Evolutionary conservation across 2,888 invertebrate genomes (phyloP), one percentile per base, ranked within the genome.

Genomic region (Hemicrepidius hirtus): DNA sequence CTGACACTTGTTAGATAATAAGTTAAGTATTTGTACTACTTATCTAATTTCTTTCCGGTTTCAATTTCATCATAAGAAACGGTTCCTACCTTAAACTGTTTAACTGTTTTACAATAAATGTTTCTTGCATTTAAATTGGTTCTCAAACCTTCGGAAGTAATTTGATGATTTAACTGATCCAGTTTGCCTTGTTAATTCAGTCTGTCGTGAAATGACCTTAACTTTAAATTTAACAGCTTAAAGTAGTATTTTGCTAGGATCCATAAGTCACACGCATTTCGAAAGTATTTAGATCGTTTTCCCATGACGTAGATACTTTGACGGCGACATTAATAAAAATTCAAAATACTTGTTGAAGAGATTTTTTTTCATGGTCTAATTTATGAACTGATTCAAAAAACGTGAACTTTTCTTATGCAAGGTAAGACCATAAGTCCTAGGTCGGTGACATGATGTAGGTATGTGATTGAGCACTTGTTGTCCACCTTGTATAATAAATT

Each of bases 91-190:
- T 28, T 28, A 3, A 28, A 28, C 4, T 28, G n/a, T n/a, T n/a
- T n/a, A 28, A 28, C 28, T 4, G n/a, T n/a, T 28, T 28, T 28
- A 28, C 28, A 28, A 28, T 28, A 28, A 13, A n/a, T 44, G 44
- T 13, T 13, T 13, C 16, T 12, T 9, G 3, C 21, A n/a, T 12
- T 53, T 53, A 24, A 53, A 18, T 10, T 3, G 13, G 18, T 46
- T 46, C 16, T 46, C 20, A 57, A 57, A 57, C 37, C 57, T 57
- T 37, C 57, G 37, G 57, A 57, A 57, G 57, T 57, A 57, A 57
- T 32, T 55, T 57, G 37, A 35, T 37, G 37, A 35, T 37, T 57
- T 13, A 37, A 37, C 12, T 18, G 37, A 57, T 57, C 57, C 37
- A 37, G 57, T 20, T 37, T 35, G 20, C 57, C 57, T 57, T 57